Base-by-base conservation (phyloP, 2,797 vertebrate species). In the Pitangus sulphuratus region DNA sequence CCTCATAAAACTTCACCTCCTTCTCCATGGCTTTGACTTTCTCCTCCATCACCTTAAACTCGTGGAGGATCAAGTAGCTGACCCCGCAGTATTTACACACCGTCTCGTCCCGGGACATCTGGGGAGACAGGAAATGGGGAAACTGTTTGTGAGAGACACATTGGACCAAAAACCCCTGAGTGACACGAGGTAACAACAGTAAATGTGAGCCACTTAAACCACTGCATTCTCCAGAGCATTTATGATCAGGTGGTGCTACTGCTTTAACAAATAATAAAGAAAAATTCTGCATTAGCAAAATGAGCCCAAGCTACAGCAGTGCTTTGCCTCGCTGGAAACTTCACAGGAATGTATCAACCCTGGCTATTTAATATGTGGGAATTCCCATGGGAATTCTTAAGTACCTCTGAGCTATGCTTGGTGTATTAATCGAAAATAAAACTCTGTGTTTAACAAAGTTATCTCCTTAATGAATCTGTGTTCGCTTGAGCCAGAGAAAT, bases 11-110 rank as follows among this genome's bases (percentile, higher is more conserved):
- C 60, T 98, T 97, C 57, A 99, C 95, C 91, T 99, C 97, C 78
- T 97, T 96, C 96, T 99, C 98, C 97, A 98, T 84, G 4, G 98
- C 97, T 93, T 97, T 97, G 16, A 99, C 85, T 94, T 97, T 98
- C 69, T 98, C 98, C 92, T 98, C 97, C 97, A 99, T 98, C 88
- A 97, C 94, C 77, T 98, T 99, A 95, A 99, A 99, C 93, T 99
- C 99, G 9, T 99, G 98, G 82, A 99, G 98, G 81, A 99, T 98
- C 87, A 99, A 94, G 95, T 99, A 99, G 98, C 99, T 99, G 83
- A 99, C 98, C 5, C 99, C 99, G 12, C 99, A 99, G 97, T 99
- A 99, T 48, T 97, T 98, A 92, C 99, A 99, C 70, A 98, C 97
- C 0, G 98, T 99, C 95, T 99, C 98, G 37, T 98, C 98, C 70